phyloP scores from a whole-genome alignment of 2,797 vertebrate species.

The Smutsia gigantea region DNA sequence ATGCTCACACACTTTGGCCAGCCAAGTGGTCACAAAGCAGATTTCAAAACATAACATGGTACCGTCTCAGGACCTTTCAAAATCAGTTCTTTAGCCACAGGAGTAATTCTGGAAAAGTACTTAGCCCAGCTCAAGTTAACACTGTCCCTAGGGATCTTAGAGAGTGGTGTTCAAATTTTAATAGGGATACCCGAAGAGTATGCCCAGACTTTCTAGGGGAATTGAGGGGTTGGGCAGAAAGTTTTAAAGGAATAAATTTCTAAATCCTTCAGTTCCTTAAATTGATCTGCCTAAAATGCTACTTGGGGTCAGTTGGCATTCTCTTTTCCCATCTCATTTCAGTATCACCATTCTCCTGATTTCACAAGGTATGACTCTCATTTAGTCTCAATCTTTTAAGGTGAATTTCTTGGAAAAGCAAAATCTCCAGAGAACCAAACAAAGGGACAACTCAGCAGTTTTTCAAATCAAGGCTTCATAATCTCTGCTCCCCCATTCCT shows the following conservation, averaged over 20 bases:
- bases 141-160: background rate
- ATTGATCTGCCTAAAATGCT: background rate
- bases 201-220: background rate
- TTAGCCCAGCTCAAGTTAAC: background rate
- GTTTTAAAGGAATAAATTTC: background rate
- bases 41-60: constrained; percentile 8
- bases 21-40: background rate
- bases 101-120: background rate
- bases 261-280: background rate
- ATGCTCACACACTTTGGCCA: background rate
- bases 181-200: background rate
- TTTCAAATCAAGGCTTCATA: constrained; percentile 16
- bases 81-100: constrained; percentile 16
- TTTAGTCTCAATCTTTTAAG: background rate
- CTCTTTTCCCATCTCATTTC: background rate
- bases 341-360: background rate
- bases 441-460: background rate
- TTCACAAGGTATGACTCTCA: background rate
- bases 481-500: background rate
- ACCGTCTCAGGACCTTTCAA: background rate
- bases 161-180: background rate
- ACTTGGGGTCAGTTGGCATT: background rate
- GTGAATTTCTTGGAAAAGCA: background rate
- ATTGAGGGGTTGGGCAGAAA: background rate
- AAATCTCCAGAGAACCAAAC: background rate